A percentile compares a stretch with the other conserved stretches of the same genome.
These are phyloP conservation scores for Exaiptasia diaphana DNA, from an alignment of 64 coral and sea anemone species.

Conservation along the genomic window DNA sequence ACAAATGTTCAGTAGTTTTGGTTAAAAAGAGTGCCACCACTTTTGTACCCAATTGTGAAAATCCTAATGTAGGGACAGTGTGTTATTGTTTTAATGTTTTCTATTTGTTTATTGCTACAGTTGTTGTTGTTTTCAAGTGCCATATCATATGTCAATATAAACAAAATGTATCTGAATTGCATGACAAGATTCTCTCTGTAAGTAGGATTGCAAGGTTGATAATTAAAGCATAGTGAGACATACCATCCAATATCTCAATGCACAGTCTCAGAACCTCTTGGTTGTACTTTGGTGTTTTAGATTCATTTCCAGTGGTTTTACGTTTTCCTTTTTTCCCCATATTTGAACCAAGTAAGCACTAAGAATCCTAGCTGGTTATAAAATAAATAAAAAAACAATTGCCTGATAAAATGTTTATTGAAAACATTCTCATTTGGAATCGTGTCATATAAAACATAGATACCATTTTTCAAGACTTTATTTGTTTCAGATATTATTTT, in stretches of 20 bases:
- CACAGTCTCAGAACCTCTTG: constrained; percentile 21
- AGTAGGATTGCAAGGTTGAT: neutral
- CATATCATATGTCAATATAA: neutral
- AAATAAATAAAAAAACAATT: neutral
- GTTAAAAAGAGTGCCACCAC: neutral
- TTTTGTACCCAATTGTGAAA: neutral
- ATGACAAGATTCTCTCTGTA: too few species aligned
- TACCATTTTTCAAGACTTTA: too few species aligned
- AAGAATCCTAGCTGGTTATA: neutral
- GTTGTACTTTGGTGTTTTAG: neutral
- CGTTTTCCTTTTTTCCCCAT: constrained; percentile 53
- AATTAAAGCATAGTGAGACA: neutral
- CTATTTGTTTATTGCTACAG: neutral
- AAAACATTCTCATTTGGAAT: too few species aligned
- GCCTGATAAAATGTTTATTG: neutral
- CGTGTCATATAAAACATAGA: too few species aligned
- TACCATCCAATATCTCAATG: constrained; percentile 40
- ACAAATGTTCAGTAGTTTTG: neutral
- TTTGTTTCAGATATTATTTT: too few species aligned
- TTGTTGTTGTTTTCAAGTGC: neutral
- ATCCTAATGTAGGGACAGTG: neutral
- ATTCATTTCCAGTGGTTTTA: neutral
- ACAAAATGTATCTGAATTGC: neutral
- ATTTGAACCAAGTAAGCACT: neutral
- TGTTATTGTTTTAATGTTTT: neutral